Evolutionary conservation across 2,888 invertebrate species (phyloP).

Genomic region (Drosophila demipolita): DNA sequence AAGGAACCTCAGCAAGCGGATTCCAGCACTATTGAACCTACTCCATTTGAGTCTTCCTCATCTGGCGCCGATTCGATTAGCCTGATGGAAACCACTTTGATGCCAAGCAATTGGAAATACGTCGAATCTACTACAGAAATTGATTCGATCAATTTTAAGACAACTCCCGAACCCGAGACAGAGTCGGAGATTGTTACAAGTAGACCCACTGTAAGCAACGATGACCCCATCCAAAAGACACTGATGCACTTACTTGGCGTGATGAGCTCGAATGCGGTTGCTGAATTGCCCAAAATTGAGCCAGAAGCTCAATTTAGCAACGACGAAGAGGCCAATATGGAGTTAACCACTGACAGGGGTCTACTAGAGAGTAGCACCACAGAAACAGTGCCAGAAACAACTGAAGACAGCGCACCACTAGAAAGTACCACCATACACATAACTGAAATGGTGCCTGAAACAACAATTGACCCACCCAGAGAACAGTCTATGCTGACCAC

Average conservation of each 20-base stretch:
- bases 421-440: neutral
- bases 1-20: neutral
- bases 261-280: constrained; percentile 11
- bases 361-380: constrained; percentile 11
- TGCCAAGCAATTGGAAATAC: neutral
- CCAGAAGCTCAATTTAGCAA: neutral
- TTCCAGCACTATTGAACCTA: constrained; percentile 2
- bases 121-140: constrained; percentile 25
- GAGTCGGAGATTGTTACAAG: neutral
- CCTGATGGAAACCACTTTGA: constrained; percentile 14
- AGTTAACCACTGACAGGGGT: neutral
- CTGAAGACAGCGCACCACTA: neutral
- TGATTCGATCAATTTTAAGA: neutral
- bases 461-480: constrained; percentile 23
- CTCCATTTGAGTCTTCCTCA: neutral
- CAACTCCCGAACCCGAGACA: constrained; percentile 5
- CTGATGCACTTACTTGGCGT: constrained; percentile 12
- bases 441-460: neutral
- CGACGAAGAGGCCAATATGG: neutral
- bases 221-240: neutral
- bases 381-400: neutral
- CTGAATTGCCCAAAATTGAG: neutral
- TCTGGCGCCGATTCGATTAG: constrained; percentile 1
- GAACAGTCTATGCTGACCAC: constrained; percentile 2
- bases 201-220: neutral